A percentile compares a stretch with the other conserved stretches of the same genome.
Conservation (phyloP, 2,113 vertebrate genomes). For the Antechinus stuartii region DNA sequence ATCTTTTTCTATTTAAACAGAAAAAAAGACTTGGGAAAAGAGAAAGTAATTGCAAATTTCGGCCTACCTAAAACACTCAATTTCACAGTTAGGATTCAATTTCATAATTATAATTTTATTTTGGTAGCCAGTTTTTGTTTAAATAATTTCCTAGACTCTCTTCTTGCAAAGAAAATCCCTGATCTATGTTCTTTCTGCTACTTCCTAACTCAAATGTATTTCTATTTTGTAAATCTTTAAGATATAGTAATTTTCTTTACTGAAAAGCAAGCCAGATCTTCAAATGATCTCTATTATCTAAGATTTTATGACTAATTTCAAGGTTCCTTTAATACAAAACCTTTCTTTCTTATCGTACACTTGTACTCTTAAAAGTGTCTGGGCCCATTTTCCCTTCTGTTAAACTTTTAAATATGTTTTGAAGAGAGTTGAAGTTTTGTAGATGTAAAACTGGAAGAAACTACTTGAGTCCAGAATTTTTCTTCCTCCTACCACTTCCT, state of each 20-base stretch:
- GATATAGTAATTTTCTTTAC: constrained; percentile 43
- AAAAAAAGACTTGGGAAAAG: no score
- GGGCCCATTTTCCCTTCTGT: neutral
- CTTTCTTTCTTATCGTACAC: neutral
- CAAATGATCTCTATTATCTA: neutral
- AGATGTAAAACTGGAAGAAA: neutral
- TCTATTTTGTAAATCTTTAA: constrained; percentile 39
- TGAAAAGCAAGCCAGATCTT: neutral
- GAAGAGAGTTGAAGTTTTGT: neutral
- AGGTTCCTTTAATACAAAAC: constrained; percentile 35
- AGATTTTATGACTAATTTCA: constrained; percentile 49
- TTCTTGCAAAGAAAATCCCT: constrained; percentile 33
- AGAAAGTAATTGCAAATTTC: neutral
- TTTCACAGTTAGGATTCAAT: constrained; percentile 52
- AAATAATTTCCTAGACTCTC: constrained; percentile 53
- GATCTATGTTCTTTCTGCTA: neutral
- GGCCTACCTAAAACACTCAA: constrained; percentile 47
- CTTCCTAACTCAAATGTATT: constrained; percentile 31
- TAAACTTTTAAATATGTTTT: constrained; percentile 40
- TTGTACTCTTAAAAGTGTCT: neutral
- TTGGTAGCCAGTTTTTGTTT: constrained; percentile 57
- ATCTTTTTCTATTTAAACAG: no score
- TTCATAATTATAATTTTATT: neutral
- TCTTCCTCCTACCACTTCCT: neutral
- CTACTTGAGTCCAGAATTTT: neutral